Evolutionary conservation across 1,140 invertebrate genomes (phyloP), one percentile per base, ranked within the genome.

Genomic region (Dendroctonus valens): DNA sequence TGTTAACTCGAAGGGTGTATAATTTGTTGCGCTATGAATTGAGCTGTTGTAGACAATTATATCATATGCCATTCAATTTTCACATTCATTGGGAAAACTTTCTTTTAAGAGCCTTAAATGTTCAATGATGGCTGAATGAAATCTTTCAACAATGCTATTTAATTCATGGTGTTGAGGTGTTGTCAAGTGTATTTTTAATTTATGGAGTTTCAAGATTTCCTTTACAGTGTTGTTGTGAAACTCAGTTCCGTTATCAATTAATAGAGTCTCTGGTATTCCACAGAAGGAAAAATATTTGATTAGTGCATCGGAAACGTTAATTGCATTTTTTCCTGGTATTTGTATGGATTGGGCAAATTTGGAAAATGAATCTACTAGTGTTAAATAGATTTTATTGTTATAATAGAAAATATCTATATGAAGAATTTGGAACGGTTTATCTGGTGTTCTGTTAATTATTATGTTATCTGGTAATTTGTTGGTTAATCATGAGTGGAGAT

Each of bases 131-230:
- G 66, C 68, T 7, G 64, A 69, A 51, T 69, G 66, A 41, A 72
- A 70, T 11, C 67, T 59, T 71, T 76, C 74, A 14, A 77, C 66
- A 14, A 70, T 59, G 40, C 72, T 69, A 55, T 77, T 76, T 9
- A 74, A 78, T 60, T 76, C 72, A 0, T 68, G 74, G 42, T 77
- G 73, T 46, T 75, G 67, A 44, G 73, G 54, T 69, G 75, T 68
- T 72, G 72, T 78, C 59, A 74, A 77, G 54, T 77, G 74, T n/a
- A 75, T 73, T 7, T 71, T 41, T 14, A 76, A 73, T 48, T 73
- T 73, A 64, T 73, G 75, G 11, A 67, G 39, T 58, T 62, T 61
- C 44, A 71, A 69, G 15, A 74, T 51, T 65, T 75, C 72, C 48
- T 68, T 69, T 15, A 73, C 44, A 3, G 55, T 52, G 5, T 69